Base-by-base conservation (phyloP, 1,140 invertebrate genomes). In the Hycleus phaleratus region DNA sequence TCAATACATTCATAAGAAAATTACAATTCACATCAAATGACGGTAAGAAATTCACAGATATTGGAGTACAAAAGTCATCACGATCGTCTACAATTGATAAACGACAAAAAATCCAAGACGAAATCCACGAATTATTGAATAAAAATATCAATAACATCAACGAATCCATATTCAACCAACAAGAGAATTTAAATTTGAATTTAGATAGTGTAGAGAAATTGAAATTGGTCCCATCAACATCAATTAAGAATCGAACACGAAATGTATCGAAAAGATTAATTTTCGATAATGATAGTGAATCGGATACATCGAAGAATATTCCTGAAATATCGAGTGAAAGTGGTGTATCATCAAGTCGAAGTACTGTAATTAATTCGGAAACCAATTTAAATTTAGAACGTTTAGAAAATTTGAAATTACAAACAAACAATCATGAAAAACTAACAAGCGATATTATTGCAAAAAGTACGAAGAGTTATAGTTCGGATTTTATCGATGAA, bases 291-390 rank as follows among this genome's bases (percentile, higher is more conserved):
- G 55, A 49, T 38, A 65, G 62, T 45, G 71, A 72, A 47, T 72
- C 70, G 3, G 71, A 73, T 60, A 73, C 71, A 26, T 72, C 71
- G 3, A 73, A 71, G 56, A 71, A 73, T 58, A 73, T 73, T 60
- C 71, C 71, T 7, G 70, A 71, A 46, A 68, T 73, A 58, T 67
- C 71, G 0, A 68, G 58, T 38, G 71, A 73, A 62, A 71, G 66
- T 59, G 46, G 47, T 8, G 50, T 55, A 40, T 61, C 59, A 10
- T 38, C 59, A n/a, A 56, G 55, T 32, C 46, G 54, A 47, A 59
- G 58, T 45, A 32, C 38, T 26, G 32, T 48, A 59, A 49, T 55
- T 50, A 55, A 38, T 38, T 50, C 48, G 10, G 26, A 53, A 18
- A 10, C 25, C 12, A 11, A 46, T 4, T 25, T 56, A 11, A n/a